Evolutionary conservation across 2,888 invertebrate genomes (phyloP), one percentile per base, ranked within the genome.

Genomic region (Cerastis rubricosa): DNA sequence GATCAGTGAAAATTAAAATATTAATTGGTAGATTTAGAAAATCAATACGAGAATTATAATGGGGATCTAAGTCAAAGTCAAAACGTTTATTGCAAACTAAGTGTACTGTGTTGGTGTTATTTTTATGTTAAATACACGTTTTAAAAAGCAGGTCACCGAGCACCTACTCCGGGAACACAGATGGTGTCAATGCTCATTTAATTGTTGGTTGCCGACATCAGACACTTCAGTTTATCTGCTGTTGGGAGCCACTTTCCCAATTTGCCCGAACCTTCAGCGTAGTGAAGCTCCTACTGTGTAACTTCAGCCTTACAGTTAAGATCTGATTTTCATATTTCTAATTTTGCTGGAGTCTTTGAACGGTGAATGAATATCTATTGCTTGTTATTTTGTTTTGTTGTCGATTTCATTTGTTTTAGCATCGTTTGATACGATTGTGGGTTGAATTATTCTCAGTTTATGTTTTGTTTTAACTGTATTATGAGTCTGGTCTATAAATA

Each of bases 351-450:
- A 51, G 40, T 49, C 54, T 59, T 51, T 47, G 54, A 51, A 71
- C 51, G 43, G 11, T 47, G 43, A 22, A 71, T 40, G 65, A 80
- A 78, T 78, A 51, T 71, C 40, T 83, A 71, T 82, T 14, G 66
- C 54, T 47, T 66, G 19, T 29, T 54, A 61, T 75, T 47, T 73
- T 61, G 35, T 70, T 70, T 11, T 70, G 35, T 35, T 19, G 29
- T 29, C 19, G 54, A 19, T 83, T 61, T 59, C 4, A 63, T 35
- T 65, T 47, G n/a, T 59, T 45, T 19, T 14, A 17, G 5, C 22
- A 6, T 54, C 61, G 51, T 51, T 61, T 57, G n/a, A n/a, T 43
- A 25, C n/a, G 9, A n/a, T 40, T 40, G 25, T 54, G 22, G 22
- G 22, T 51, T 63, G 0, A 29, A 19, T 65, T 12, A 25, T 35